Evolutionary conservation across 2,113 vertebrate species (phyloP).

Genomic region (Nannobrachium achirus): DNA sequence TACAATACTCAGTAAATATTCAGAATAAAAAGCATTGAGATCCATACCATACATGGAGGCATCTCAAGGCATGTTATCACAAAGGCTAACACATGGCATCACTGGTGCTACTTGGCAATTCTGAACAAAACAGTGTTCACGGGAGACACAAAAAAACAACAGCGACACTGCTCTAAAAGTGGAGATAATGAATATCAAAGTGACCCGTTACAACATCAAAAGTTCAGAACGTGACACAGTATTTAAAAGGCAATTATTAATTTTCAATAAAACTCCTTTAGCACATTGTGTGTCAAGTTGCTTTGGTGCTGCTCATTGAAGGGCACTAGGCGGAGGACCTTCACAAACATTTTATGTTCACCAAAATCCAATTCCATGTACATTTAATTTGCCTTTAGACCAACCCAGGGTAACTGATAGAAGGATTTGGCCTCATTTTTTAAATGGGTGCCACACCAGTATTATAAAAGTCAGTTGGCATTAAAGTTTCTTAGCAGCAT

Average conservation of each 20-base stretch:
- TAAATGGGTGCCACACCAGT: constrained; percentile 7
- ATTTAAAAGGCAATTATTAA: constrained; percentile 17
- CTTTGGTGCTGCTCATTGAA: constrained; percentile 31
- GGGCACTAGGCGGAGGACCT: constrained; percentile 41
- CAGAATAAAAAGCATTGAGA: constrained; percentile 51
- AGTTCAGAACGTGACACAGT: constrained; percentile 27
- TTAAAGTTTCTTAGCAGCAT: constrained; percentile 60
- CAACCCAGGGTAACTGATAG: constrained; percentile 16
- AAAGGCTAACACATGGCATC: constrained; percentile 50
- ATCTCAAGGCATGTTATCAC: constrained; percentile 38
- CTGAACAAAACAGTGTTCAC: constrained; percentile 41
- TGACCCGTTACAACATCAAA: constrained; percentile 57
- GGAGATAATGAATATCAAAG: constrained; percentile 54
- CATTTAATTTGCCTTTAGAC: neutral
- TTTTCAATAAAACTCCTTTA: constrained; percentile 7
- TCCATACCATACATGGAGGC: constrained; percentile 18
- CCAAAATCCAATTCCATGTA: constrained; percentile 12
- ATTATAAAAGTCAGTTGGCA: constrained; percentile 31
- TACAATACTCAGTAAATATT: constrained; percentile 75
- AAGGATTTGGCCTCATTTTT: constrained; percentile 27
- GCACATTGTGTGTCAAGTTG: constrained; percentile 17
- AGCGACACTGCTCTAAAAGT: constrained; percentile 46
- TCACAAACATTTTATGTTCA: constrained; percentile 24
- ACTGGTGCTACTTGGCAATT: constrained; percentile 60
- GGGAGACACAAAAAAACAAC: constrained; percentile 45